Evolutionary conservation across 2,113 vertebrate species (phyloP).

Genomic region (Elgaria multicarinata): DNA sequence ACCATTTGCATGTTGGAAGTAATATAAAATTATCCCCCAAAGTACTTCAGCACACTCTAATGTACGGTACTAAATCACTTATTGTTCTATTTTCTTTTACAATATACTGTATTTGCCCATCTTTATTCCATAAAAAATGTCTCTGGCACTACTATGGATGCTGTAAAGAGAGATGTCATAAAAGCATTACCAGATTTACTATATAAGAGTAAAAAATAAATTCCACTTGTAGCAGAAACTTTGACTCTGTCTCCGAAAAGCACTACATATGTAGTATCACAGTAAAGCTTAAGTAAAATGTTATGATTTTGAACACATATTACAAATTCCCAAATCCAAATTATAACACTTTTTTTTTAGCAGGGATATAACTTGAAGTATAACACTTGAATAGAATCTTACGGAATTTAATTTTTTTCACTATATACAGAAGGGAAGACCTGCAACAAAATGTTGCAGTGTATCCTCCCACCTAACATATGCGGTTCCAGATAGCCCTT

Average conservation of each 20-base stretch:
- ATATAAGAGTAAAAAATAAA: constrained; percentile 32
- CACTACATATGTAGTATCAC: neutral
- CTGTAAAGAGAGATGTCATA: neutral
- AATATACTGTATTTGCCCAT: rapidly evolving
- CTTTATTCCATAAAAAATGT: constrained; percentile 4
- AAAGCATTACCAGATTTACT: neutral
- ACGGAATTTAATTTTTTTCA: neutral
- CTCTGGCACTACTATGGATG: neutral
- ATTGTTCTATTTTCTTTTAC: neutral
- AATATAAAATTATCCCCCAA: neutral
- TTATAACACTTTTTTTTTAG: neutral
- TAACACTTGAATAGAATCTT: neutral
- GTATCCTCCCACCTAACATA: no score
- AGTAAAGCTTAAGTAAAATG: neutral
- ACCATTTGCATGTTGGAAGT: neutral
- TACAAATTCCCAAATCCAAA: neutral
- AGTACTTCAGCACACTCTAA: neutral
- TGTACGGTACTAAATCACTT: neutral
- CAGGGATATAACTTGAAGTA: neutral
- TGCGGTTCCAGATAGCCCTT: no score
- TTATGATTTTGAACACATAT: neutral
- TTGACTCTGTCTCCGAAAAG: neutral
- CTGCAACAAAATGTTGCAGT: neutral
- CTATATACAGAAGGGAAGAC: neutral
- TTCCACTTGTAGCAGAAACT: neutral